Conservation (phyloP, 2,797 vertebrate species). For the Limnodromus scolopaceus region DNA sequence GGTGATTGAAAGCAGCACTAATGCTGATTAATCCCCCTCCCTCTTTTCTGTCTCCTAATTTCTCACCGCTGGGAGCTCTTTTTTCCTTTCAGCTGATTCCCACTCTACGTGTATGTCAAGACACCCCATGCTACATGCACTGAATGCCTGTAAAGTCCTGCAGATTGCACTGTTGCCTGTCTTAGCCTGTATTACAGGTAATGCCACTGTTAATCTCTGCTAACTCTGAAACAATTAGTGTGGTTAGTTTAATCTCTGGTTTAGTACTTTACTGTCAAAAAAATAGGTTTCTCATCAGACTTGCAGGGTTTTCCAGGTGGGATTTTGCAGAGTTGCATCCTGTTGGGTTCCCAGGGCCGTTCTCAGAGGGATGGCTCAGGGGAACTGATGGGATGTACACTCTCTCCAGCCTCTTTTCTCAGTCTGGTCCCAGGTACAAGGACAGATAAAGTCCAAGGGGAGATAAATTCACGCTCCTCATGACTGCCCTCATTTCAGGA, state of each 20-base stretch:
- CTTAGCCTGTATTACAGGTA: neutral
- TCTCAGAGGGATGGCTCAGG: too few species aligned
- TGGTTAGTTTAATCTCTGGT: neutral
- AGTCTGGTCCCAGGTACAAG: neutral
- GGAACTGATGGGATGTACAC: conserved; percentile 56
- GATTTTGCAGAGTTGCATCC: conserved; percentile 76
- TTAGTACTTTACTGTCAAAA: neutral
- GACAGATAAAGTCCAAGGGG: neutral
- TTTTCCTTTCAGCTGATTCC: neutral
- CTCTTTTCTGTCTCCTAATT: neutral
- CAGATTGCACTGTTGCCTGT: neutral
- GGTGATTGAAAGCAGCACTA: conserved; percentile 5
- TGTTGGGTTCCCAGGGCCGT: conserved; percentile 71
- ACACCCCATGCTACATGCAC: neutral
- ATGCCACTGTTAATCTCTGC: neutral
- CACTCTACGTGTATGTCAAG: neutral
- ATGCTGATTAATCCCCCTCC: conserved; percentile 29
- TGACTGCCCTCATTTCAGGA: neutral
- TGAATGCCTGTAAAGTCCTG: neutral
- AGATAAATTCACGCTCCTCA: neutral
- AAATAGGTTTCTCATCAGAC: conserved; percentile 47
- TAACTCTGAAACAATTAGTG: neutral
- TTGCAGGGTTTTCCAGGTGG: conserved; percentile 66
- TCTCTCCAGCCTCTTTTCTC: conserved; percentile 72
- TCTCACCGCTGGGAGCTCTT: fast-evolving